Conservation (phyloP, 2,888 invertebrate genomes). For the Ornithoptera alexandrae region DNA sequence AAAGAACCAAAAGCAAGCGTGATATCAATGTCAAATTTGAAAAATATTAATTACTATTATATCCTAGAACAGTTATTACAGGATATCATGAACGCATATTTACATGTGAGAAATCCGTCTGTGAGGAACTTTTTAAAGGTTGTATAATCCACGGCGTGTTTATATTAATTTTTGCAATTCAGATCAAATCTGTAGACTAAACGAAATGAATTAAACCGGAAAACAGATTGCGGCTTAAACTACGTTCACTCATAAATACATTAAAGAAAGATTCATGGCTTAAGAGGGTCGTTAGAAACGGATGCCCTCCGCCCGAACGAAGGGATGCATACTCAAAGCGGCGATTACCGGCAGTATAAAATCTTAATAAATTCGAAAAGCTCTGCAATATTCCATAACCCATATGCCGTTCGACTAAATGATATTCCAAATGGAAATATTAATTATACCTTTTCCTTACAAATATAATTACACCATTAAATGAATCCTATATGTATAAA, state of each 20-base stretch:
- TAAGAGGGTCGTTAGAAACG: slow-evolving; percentile 28
- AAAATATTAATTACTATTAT: no score
- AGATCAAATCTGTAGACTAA: slow-evolving; percentile 9
- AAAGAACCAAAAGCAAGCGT: no score
- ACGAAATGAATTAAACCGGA: slow-evolving; percentile 17
- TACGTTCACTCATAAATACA: slow-evolving; percentile 60
- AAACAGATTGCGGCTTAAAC: slow-evolving; percentile 52
- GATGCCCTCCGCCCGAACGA: slow-evolving; percentile 18
- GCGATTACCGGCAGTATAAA: slow-evolving; percentile 20
- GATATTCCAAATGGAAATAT: not conserved
- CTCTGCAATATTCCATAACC: slow-evolving; percentile 1
- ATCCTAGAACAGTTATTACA: not conserved
- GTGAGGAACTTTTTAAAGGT: not conserved
- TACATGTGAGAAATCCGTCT: not conserved
- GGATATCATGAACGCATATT: not conserved
- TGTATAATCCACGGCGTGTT: not conserved
- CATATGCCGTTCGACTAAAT: slow-evolving; percentile 12
- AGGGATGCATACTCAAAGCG: slow-evolving; percentile 22
- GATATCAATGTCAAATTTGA: no score
- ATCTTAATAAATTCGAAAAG: slow-evolving; percentile 24
- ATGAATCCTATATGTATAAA: not conserved
- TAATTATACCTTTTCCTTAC: not conserved
- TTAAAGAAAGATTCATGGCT: slow-evolving; percentile 60
- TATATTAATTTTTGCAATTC: slow-evolving; percentile 2
- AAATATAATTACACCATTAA: not conserved